Conservation (phyloP, 2,888 invertebrate genomes). For the Thysanoteuthis rhombus region DNA sequence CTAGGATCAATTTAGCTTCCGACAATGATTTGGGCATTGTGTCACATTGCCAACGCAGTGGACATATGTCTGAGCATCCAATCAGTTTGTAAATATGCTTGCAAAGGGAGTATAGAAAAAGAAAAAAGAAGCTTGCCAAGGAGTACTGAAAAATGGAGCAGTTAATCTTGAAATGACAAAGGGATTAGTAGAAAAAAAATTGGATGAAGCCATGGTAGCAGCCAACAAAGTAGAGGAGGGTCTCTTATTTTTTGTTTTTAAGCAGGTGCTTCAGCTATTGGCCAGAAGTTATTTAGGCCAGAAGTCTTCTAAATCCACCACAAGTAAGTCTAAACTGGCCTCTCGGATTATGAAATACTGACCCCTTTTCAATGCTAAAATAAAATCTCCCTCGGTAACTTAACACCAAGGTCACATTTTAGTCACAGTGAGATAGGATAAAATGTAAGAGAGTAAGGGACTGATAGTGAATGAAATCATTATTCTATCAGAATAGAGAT, state of each 20-base stretch:
- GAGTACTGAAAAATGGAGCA: not conserved
- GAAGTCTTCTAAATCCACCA: not conserved
- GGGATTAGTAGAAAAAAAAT: constrained; percentile 12
- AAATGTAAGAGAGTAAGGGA: no score
- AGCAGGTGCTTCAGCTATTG: not conserved
- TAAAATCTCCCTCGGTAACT: no score
- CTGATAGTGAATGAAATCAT: no score
- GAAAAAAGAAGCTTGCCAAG: not conserved
- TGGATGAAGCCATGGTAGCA: constrained; percentile 12
- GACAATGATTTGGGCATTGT: not conserved
- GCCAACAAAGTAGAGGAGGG: not conserved
- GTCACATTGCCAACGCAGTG: no score
- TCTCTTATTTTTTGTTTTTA: not conserved
- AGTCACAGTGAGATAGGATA: no score
- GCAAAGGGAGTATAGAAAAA: not conserved
- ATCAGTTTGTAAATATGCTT: not conserved
- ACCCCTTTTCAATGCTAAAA: not conserved
- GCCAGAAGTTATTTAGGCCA: not conserved
- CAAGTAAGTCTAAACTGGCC: not conserved
- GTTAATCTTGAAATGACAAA: not conserved
- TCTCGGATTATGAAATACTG: not conserved
- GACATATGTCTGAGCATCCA: no score
- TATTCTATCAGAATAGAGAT: no score
- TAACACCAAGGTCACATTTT: no score
- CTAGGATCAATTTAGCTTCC: not conserved